Conservation (phyloP, 2,113 vertebrate genomes). For the Carassius auratus region DNA sequence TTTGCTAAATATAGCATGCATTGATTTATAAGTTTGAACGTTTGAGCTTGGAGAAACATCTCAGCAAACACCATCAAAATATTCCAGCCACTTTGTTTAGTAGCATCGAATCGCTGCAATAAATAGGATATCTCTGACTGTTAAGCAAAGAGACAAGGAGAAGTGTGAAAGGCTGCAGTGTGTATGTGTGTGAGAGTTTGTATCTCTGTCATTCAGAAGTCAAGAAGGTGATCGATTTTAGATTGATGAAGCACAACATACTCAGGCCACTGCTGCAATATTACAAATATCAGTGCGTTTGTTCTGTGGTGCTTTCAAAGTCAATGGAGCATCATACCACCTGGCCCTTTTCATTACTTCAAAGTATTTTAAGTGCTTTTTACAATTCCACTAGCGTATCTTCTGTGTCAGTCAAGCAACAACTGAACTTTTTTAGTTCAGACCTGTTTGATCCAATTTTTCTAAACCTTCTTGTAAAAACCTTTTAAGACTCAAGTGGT, state of each 20-base stretch:
- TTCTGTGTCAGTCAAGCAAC: too few species aligned
- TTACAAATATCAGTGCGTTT: slow-evolving; percentile 8
- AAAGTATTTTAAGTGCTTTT: neutral
- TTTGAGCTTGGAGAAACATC: neutral
- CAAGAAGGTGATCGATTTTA: slow-evolving; percentile 31
- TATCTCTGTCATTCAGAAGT: neutral
- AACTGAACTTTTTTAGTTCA: too few species aligned
- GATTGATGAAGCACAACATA: neutral
- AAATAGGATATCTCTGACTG: neutral
- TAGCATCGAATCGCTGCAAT: neutral
- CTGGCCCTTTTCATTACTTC: neutral
- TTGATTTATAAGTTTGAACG: slow-evolving; percentile 27
- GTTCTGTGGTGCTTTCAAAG: slow-evolving; percentile 14
- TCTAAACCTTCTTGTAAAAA: too few species aligned
- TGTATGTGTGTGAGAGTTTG: neutral
- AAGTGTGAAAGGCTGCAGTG: neutral
- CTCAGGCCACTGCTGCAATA: neutral
- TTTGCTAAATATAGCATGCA: slow-evolving; percentile 26
- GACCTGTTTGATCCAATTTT: too few species aligned
- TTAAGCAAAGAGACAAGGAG: neutral
- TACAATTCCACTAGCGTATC: too few species aligned
- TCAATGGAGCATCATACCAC: neutral
- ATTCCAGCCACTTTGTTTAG: neutral
- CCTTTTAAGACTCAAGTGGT: too few species aligned
- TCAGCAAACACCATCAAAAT: neutral